Evolutionary conservation across 1,140 invertebrate genomes (phyloP).

Genomic region (Tetragonula clypearis): DNA sequence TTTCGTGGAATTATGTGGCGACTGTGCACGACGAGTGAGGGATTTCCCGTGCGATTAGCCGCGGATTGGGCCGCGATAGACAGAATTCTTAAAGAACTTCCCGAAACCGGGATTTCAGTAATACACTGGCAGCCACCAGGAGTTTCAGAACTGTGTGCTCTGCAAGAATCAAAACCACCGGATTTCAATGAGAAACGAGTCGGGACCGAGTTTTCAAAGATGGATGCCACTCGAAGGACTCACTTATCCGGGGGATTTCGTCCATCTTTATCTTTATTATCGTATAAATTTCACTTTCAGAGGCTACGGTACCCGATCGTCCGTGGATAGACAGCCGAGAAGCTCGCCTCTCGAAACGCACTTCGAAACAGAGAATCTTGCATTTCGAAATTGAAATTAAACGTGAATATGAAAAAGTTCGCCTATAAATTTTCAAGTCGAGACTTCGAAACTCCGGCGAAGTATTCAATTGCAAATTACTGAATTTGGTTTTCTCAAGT

Average conservation of each 20-base stretch:
- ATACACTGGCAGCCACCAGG: conserved; percentile 37
- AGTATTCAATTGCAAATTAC: no score
- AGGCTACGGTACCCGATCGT: background rate
- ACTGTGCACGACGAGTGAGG: background rate
- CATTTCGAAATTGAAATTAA: no score
- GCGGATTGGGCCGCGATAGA: conserved; percentile 10
- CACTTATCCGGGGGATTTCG: background rate
- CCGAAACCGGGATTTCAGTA: conserved; percentile 24
- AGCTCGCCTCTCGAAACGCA: background rate
- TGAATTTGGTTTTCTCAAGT: no score
- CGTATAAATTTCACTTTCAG: conserved; percentile 20
- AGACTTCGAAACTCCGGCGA: no score
- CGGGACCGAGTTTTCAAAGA: background rate
- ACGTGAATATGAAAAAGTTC: background rate
- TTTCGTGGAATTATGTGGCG: background rate
- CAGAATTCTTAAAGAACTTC: conserved; percentile 44
- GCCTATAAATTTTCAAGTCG: no score
- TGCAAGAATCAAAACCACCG: conserved; percentile 51
- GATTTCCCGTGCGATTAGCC: conserved; percentile 11
- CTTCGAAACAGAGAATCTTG: no score
- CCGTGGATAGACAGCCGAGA: background rate
- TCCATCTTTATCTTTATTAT: conserved; percentile 12
- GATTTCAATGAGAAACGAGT: conserved; percentile 35
- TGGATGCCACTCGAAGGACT: background rate
- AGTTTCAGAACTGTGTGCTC: conserved; percentile 55